These are phyloP conservation scores for Melanotaenia boesemani DNA, from an alignment of 2,797 vertebrate genomes.

Conservation along the genomic window DNA sequence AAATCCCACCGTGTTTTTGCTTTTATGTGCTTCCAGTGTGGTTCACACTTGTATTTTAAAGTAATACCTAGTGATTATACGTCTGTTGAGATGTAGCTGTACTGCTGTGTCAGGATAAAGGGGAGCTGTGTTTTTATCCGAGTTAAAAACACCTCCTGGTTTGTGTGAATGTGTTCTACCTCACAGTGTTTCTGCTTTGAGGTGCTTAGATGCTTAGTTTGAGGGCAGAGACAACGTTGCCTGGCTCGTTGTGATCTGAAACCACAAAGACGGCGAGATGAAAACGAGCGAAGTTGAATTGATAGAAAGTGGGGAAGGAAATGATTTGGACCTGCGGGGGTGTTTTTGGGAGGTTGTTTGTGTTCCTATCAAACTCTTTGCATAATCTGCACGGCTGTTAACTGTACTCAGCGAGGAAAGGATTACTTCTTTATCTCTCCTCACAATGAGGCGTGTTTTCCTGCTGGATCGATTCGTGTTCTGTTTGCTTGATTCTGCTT, in stretches of 20 bases:
- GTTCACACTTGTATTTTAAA: too few species aligned
- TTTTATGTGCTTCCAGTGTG: too few species aligned
- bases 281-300: slow-evolving; percentile 25
- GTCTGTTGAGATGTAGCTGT: background rate
- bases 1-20: too few species aligned
- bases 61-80: too few species aligned
- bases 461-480: slow-evolving; percentile 36
- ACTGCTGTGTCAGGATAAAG: slow-evolving; percentile 3
- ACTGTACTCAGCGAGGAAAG: slow-evolving; percentile 32
- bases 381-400: slow-evolving; percentile 55
- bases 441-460: slow-evolving; percentile 39
- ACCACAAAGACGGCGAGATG: slow-evolving; percentile 27
- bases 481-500: slow-evolving; percentile 7
- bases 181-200: slow-evolving; percentile 14
- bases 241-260: slow-evolving; percentile 17
- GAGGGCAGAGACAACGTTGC: slow-evolving; percentile 27
- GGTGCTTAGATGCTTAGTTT: slow-evolving; percentile 29
- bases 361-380: slow-evolving; percentile 50
- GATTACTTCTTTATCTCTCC: slow-evolving; percentile 57
- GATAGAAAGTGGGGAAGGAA: slow-evolving; percentile 38
- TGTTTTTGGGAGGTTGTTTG: slow-evolving; percentile 49
- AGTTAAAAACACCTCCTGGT: slow-evolving; percentile 16
- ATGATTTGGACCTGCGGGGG: slow-evolving; percentile 42
- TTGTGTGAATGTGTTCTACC: slow-evolving; percentile 18
- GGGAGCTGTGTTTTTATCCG: slow-evolving; percentile 14